Evolutionary conservation across 1,140 invertebrate genomes (phyloP).

Genomic region (Dufourea novaeangliae): DNA sequence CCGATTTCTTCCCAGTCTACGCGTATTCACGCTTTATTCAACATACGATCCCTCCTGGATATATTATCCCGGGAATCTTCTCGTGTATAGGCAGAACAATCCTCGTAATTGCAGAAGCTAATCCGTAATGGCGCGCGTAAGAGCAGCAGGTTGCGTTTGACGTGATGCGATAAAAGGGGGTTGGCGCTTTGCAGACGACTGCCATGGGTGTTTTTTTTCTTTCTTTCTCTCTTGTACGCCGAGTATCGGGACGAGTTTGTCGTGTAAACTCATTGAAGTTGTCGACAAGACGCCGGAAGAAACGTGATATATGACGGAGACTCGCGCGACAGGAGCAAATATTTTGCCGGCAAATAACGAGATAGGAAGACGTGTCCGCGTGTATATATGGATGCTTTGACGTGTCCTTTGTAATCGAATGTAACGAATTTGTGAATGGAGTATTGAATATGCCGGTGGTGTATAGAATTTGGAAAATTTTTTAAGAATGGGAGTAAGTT

Average conservation of each 20-base stretch:
- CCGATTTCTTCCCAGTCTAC: constrained; percentile 18
- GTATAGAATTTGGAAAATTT: too few relatives aligned
- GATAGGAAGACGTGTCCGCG: too few relatives aligned
- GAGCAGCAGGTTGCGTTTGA: background rate
- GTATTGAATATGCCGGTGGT: too few relatives aligned
- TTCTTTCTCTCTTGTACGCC: background rate
- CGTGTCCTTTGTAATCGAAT: background rate
- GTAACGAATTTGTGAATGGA: background rate
- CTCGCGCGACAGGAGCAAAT: background rate
- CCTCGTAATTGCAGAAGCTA: background rate
- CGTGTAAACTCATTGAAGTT: constrained; percentile 40
- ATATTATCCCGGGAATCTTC: background rate
- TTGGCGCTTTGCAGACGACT: background rate
- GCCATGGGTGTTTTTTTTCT: background rate
- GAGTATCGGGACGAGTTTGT: constrained; percentile 8
- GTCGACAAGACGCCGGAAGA: constrained; percentile 15
- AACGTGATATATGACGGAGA: constrained; percentile 31
- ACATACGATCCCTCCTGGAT: background rate
- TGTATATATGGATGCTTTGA: too few relatives aligned
- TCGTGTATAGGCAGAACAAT: background rate
- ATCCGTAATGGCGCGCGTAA: background rate
- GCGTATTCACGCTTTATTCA: too few relatives aligned
- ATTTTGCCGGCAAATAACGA: background rate
- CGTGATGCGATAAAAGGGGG: background rate
- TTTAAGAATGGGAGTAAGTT: too few relatives aligned